Base-by-base conservation (phyloP, 2,797 vertebrate species). In the Amniataba percoides region DNA sequence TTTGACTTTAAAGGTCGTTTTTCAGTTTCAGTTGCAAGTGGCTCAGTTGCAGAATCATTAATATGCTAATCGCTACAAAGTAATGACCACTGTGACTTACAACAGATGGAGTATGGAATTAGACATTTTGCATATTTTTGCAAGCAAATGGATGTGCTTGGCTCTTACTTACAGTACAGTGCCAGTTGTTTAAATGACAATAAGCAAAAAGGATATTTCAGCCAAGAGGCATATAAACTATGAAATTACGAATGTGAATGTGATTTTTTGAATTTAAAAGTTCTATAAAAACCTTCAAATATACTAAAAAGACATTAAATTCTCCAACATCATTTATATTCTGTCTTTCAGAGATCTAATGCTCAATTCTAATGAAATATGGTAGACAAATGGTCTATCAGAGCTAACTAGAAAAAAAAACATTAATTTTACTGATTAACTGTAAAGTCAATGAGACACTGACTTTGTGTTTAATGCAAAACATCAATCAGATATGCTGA, bases 41-140 rank as follows among this genome's bases (percentile, higher is more conserved):
- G 39, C 57, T 60, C 3, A 1, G 60, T 19, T 69, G 51, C n/a
- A 57, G 58, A 60, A 56, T 78, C 57, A 65, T 83, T 76, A 81
- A 63, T 48, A 86, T 85, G 82, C 51, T 85, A 85, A 87, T 82
- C 16, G 19, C 19, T 46, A 36, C 25, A 53, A 81, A 71, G 51
- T 60, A 27, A 25, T 69, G 40, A 49, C 60, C 42, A n/a, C 8
- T 48, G 27, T 46, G 34, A 61, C 15, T 69, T 53, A 4, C 5
- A 65, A 34, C 74, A 73, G 66, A 73, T 42, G 71, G 23, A 15
- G 36, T 14, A 18, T 56, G 34, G 51, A 74, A 74, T 67, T 27
- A 60, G 5, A 36, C 3, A 15, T 79, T 80, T 51, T 4, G 58
- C 48, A 61, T 68, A 23, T 43, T 61, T 67, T 39, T 19, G 49